Evolutionary conservation across 2,113 vertebrate species (phyloP).

Genomic region (Conger conger): DNA sequence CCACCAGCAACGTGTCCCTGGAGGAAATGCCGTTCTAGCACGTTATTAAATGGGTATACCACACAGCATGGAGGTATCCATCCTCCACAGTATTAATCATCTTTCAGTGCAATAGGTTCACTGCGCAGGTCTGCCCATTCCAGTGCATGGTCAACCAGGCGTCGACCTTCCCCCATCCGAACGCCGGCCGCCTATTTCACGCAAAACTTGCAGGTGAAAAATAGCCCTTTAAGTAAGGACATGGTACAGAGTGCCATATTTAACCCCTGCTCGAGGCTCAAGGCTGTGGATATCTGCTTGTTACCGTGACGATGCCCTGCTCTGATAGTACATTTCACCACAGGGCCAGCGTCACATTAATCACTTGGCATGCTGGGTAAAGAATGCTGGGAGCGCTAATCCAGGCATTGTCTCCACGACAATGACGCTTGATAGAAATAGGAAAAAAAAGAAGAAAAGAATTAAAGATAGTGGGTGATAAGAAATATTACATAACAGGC

Average conservation of each 20-base stretch:
- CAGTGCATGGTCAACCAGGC: neutral
- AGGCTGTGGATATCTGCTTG: slow-evolving; percentile 23
- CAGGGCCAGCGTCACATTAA: slow-evolving; percentile 24
- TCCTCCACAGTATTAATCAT: neutral
- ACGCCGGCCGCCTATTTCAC: neutral
- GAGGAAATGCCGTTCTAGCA: neutral
- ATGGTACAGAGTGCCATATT: neutral
- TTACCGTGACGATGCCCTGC: slow-evolving; percentile 30
- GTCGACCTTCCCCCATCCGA: neutral
- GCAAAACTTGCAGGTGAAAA: neutral
- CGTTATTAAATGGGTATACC: neutral
- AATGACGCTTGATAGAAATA: slow-evolving; percentile 32
- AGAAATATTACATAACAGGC: neutral
- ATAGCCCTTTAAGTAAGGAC: neutral
- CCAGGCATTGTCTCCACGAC: slow-evolving; percentile 5
- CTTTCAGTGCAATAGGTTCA: neutral
- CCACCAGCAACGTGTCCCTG: neutral
- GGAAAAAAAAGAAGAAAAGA: neutral
- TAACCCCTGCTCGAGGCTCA: slow-evolving; percentile 18
- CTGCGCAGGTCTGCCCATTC: neutral
- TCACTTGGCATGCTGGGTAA: slow-evolving; percentile 37
- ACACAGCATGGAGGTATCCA: neutral
- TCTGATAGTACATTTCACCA: slow-evolving; percentile 25
- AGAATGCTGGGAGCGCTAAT: slow-evolving; percentile 20
- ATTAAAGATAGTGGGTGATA: slow-evolving; percentile 35